Base-by-base conservation (phyloP, 2,797 vertebrate species). In the Siniperca scherzeri region DNA sequence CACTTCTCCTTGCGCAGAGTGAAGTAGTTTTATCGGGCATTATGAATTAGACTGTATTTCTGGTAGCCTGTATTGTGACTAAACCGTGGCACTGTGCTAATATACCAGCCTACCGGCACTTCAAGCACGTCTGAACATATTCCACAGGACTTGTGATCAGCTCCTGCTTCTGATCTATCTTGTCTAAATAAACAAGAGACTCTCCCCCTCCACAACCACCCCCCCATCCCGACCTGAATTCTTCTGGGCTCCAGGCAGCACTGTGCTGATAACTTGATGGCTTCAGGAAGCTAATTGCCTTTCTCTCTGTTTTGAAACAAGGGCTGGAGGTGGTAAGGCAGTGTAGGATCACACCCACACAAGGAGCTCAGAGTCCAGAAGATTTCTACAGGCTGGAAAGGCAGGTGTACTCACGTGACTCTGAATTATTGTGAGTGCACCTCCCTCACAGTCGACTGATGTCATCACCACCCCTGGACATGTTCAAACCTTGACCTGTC, bases 281-380 rank as follows among this genome's bases (percentile, higher is more conserved):
- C 87, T 74, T 79, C 70, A 42, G 86, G 48, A 89, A 92, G 92
- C 91, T 96, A 94, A 95, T 91, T 93, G 77, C 83, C 81, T 95
- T 68, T 96, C 86, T 95, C 57, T 95, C 75, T 95, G 82, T 95
- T 94, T 95, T 94, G 74, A 93, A 94, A 93, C 86, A 95, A 96
- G 96, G 95, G 93, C 89, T 95, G 94, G 93, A 89, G 83, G 86
- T 93, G 92, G 86, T 96, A 94, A 94, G 85, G 81, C 89, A 91
- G 74, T 87, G 74, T 92, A 89, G 82, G 88, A 90, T 91, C 90
- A 88, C 78, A 81, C 71, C 90, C 84, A 89, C 83, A 86, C 81
- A 84, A 75, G 85, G 86, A 92, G 84, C 88, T 81, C 87, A 83
- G 68, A 87, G 86, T 88, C 88, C 21, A 6, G 90, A 89, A 78